phyloP scores from a whole-genome alignment of 2,888 invertebrate genomes.

The Cataglyphis albicans region DNA sequence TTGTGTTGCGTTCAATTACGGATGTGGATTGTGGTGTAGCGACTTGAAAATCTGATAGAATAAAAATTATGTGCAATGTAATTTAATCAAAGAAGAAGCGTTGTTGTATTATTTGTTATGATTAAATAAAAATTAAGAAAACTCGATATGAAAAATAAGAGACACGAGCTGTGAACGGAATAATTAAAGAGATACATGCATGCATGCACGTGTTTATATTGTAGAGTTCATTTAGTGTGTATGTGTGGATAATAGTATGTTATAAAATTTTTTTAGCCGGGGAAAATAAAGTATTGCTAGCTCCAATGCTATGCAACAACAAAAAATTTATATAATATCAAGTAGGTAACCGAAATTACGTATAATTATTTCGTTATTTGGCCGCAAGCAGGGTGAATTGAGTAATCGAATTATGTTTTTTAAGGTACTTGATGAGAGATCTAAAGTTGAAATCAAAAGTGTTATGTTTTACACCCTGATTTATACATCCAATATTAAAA shows the following conservation, averaged over 20 bases:
- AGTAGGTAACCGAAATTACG: slow-evolving; percentile 43
- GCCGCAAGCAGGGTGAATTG: too few relatives aligned
- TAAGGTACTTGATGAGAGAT: slow-evolving; percentile 5
- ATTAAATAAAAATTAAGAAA: not conserved
- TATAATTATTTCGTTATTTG: not conserved
- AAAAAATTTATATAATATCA: slow-evolving; percentile 58
- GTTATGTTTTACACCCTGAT: slow-evolving; percentile 31
- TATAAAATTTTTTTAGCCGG: not conserved
- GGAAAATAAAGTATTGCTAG: slow-evolving; percentile 4
- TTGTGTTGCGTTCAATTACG: too few relatives aligned
- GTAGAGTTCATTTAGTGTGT: slow-evolving; percentile 2
- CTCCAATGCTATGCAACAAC: slow-evolving; percentile 16
- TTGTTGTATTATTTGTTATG: not conserved
- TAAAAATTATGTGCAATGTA: not conserved
- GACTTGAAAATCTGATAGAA: not conserved
- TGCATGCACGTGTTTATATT: not conserved
- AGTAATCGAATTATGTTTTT: not conserved
- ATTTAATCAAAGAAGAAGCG: not conserved
- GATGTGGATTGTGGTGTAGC: too few relatives aligned
- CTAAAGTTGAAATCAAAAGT: not conserved
- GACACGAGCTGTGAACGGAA: not conserved
- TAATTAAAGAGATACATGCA: not conserved
- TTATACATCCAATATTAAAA: not conserved
- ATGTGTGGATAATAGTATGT: slow-evolving; percentile 9
- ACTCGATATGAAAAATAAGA: not conserved